phyloP scores from a whole-genome alignment of 2,888 invertebrate genomes.

The Zonitis immaculata region DNA sequence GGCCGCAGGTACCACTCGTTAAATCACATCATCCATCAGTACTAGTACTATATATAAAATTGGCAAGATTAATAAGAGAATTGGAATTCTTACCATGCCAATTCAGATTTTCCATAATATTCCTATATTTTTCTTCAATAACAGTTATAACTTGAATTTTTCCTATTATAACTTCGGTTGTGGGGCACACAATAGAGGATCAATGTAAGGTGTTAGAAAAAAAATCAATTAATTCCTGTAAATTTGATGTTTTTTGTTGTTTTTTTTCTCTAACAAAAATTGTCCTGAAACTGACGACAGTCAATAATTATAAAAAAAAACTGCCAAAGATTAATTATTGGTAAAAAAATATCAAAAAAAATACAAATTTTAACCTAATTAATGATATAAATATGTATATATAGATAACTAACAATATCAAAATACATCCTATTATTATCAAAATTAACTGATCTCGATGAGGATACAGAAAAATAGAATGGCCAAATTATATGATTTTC shows the following conservation, averaged over 20 bases:
- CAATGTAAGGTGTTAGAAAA: neutral
- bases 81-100: too few species aligned
- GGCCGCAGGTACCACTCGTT: too few species aligned
- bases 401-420: constrained; percentile 4
- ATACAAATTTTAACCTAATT: constrained; percentile 15
- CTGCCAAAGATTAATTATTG: constrained; percentile 3
- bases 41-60: too few species aligned
- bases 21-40: too few species aligned
- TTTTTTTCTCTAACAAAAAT: neutral
- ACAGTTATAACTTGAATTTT: too few species aligned
- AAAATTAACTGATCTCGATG: neutral
- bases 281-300: neutral
- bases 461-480: neutral
- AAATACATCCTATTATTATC: constrained; percentile 3
- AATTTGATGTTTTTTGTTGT: neutral
- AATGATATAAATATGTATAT: constrained; percentile 11
- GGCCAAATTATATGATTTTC: constrained; percentile 2
- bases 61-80: too few species aligned
- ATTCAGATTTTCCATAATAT: too few species aligned
- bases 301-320: neutral
- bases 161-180: too few species aligned
- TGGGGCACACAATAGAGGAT: too few species aligned
- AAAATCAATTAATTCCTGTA: neutral
- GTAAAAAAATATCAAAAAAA: constrained; percentile 13
- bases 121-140: too few species aligned